Conservation (phyloP, 2,888 invertebrate species). For the Ophion slaviceki region DNA sequence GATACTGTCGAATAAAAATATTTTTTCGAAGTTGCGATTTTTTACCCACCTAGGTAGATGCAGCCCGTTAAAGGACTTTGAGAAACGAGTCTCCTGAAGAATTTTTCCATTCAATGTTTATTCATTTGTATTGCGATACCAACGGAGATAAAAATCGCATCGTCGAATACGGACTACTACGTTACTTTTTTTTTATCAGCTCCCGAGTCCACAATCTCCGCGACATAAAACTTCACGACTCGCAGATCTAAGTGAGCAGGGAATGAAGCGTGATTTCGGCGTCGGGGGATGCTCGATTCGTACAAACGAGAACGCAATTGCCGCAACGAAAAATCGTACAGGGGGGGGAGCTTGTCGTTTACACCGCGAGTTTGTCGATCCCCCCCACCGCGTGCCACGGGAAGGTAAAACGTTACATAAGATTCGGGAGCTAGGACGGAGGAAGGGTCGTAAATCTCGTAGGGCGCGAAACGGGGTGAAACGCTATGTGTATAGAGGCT, state of each 20-base stretch:
- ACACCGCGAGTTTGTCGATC: conserved; percentile 69
- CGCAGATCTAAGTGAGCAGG: not conserved
- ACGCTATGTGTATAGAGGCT: conserved; percentile 46
- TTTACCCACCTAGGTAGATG: too few relatives aligned
- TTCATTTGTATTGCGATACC: not conserved
- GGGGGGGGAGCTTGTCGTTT: conserved; percentile 65
- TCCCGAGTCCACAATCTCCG: not conserved
- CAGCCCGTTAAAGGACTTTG: too few relatives aligned
- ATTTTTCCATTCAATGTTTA: not conserved
- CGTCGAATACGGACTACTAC: not conserved
- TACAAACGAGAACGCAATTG: conserved; percentile 60
- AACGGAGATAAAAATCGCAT: not conserved
- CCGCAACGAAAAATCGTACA: conserved; percentile 55
- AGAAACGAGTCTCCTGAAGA: too few relatives aligned
- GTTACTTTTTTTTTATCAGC: not conserved
- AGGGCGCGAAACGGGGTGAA: conserved; percentile 69
- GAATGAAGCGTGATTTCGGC: not conserved
- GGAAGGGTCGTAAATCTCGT: conserved; percentile 78
- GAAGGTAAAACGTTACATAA: conserved; percentile 75
- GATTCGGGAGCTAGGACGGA: conserved; percentile 76
- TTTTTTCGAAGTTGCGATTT: too few relatives aligned
- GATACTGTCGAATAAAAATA: too few relatives aligned
- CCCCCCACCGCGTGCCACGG: conserved; percentile 6
- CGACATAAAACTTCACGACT: not conserved
- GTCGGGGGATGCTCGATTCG: conserved; percentile 26